Conservation (phyloP, 2,113 vertebrate genomes). For the Spermophilus dauricus region DNA sequence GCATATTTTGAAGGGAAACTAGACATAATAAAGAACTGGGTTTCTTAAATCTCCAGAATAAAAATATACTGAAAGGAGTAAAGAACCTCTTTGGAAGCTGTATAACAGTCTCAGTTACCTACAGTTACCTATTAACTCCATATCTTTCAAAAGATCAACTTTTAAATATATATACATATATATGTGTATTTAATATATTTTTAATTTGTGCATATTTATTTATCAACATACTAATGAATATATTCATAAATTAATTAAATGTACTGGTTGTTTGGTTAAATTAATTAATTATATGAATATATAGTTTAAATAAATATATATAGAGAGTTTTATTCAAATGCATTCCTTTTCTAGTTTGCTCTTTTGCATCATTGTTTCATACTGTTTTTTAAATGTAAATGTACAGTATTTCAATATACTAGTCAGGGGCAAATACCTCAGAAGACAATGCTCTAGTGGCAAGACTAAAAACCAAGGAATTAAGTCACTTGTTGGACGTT, state of each 20-base stretch:
- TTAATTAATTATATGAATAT: no score
- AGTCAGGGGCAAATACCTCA: background rate
- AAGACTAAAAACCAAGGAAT: background rate
- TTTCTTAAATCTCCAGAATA: constrained; percentile 38
- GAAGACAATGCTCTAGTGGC: constrained; percentile 17
- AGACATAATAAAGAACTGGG: background rate
- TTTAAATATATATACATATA: background rate
- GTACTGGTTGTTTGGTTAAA: no score
- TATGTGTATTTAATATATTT: background rate
- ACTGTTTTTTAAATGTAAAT: background rate
- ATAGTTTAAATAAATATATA: background rate
- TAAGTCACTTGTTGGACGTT: constrained; percentile 63
- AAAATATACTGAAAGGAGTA: background rate
- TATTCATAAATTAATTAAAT: background rate
- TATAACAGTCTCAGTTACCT: background rate
- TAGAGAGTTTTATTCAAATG: background rate
- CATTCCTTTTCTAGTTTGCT: constrained; percentile 15
- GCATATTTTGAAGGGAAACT: background rate
- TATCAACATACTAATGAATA: background rate
- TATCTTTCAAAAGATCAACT: constrained; percentile 35
- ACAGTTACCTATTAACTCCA: background rate
- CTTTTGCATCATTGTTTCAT: background rate
- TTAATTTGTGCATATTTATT: background rate
- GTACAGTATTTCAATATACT: background rate
- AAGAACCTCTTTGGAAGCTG: background rate